Conservation (phyloP, 2,888 invertebrate species). For the Malthinus flaveolus region DNA sequence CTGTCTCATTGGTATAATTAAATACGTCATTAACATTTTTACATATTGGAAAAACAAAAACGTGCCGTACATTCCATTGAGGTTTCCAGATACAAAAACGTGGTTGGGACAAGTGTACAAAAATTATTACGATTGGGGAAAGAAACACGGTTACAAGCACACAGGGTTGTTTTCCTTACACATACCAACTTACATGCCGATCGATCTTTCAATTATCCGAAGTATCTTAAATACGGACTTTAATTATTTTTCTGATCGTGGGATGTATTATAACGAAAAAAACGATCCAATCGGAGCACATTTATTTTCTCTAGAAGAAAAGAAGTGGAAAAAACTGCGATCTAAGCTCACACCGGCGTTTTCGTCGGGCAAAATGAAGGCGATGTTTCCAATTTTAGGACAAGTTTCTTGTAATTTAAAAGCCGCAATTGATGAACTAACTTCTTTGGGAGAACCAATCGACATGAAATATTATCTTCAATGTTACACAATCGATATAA, state of each 20-base stretch:
- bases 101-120: no score
- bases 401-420: constrained; percentile 17
- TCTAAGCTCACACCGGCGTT: constrained; percentile 31
- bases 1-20: background rate
- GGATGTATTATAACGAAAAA: no score
- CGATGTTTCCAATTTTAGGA: constrained; percentile 28
- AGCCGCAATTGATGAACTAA: constrained; percentile 10
- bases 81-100: background rate
- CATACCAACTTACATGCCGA: no score
- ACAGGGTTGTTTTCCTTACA: no score
- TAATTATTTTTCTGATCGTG: no score
- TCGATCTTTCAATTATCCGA: no score
- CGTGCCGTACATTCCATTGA: constrained; percentile 8
- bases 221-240: no score
- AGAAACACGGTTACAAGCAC: no score
- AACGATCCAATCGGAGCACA: no score
- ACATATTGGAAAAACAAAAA: constrained; percentile 26
- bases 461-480: constrained; percentile 54
- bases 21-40: no score
- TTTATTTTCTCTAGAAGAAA: no score
- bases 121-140: no score
- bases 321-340: constrained; percentile 3
- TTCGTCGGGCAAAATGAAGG: constrained; percentile 33
- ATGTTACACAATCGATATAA: constrained; percentile 62
- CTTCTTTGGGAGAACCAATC: constrained; percentile 8